Base-by-base conservation (phyloP, 2,797 vertebrate species). In the Antennarius maculatus region DNA sequence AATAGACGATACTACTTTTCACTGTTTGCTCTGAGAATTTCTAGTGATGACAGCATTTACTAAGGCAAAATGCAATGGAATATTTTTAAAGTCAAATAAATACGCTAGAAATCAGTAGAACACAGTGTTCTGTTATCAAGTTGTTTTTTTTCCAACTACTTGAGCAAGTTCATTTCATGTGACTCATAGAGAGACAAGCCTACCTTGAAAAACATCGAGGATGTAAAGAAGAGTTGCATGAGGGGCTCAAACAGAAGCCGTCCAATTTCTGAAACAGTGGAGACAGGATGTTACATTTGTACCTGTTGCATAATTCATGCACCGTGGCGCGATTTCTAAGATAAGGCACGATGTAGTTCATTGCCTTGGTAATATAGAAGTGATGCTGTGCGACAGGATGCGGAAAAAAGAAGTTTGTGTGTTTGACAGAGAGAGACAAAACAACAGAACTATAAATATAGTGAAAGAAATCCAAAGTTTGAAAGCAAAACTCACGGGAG, bases 181-280 rank as follows among this genome's bases (percentile, higher is more conserved):
- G 47, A 31, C 28, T 7, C 18, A 28, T 39, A 1, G 54, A 49
- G 16, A 46, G 8, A 5, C 47, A 77, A 56, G 13, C 69, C 31
- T 92, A 98, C 97, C 96, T 99, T 98, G 78, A 98, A 97, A 91
- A 94, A 97, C 69, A 97, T 61, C 0, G 94, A 94, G 2, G 97
- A 97, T 31, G 95, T 96, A 86, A 96, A 95, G 85, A 97, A 99
- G 18, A 99, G 93, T 74, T 95, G 94, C 85, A 88, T 88, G 77
- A 99, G 85, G 3, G 95, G 95, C 72, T 95, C 92, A 68, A 92
- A 97, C 69, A 98, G 87, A 57, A 95, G 82, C 1, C 63, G 69
- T 52, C 87, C 90, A 51, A 97, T 83, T 77, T 96, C 97, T 98
- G 54, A 55, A 65, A 88, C 23, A 82, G 85, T 3, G 29, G 23